Percentiles rank a stretch among this genome's conserved stretches.
Evolutionary conservation across 2,888 invertebrate genomes (phyloP).

Genomic region (Drosophila atripex): DNA sequence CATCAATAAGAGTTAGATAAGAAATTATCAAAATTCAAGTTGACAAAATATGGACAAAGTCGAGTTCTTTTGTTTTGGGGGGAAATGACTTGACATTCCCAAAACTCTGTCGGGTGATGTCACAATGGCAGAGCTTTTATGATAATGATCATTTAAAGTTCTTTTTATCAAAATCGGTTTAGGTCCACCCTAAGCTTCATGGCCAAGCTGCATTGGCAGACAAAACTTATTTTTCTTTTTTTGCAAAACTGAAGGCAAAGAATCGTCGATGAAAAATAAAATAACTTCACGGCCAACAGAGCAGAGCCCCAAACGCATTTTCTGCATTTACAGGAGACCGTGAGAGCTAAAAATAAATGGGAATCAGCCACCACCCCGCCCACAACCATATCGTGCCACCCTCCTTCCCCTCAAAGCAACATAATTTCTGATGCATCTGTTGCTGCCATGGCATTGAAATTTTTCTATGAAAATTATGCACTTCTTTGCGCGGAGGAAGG

Average conservation of each 20-base stretch:
- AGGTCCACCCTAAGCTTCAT: conserved; percentile 50
- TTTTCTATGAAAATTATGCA: conserved; percentile 75
- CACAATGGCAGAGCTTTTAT: not conserved
- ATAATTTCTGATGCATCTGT: conserved; percentile 59
- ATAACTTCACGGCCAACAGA: conserved; percentile 73
- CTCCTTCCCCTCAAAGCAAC: conserved; percentile 36
- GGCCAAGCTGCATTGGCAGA: conserved; percentile 36
- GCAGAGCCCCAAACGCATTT: conserved; percentile 57
- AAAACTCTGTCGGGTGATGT: not conserved
- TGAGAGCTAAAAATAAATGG: conserved; percentile 64
- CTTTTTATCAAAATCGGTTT: not conserved
- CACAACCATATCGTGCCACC: conserved; percentile 25
- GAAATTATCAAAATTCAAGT: not conserved
- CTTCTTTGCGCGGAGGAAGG: conserved; percentile 49
- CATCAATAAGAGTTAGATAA: conserved; percentile 11
- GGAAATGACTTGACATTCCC: not conserved
- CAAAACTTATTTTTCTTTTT: conserved; percentile 52
- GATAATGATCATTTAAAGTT: not conserved
- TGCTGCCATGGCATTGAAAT: conserved; percentile 79
- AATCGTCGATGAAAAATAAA: conserved; percentile 28
- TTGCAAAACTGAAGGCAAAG: conserved; percentile 35
- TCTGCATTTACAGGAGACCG: conserved; percentile 34
- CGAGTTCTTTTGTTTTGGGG: not conserved
- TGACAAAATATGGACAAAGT: not conserved
- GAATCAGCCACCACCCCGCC: conserved; percentile 23